Percentiles rank a stretch among this genome's conserved stretches.
Evolutionary conservation across 2,888 invertebrate species (phyloP).

Genomic region (Miltochrista miniata): DNA sequence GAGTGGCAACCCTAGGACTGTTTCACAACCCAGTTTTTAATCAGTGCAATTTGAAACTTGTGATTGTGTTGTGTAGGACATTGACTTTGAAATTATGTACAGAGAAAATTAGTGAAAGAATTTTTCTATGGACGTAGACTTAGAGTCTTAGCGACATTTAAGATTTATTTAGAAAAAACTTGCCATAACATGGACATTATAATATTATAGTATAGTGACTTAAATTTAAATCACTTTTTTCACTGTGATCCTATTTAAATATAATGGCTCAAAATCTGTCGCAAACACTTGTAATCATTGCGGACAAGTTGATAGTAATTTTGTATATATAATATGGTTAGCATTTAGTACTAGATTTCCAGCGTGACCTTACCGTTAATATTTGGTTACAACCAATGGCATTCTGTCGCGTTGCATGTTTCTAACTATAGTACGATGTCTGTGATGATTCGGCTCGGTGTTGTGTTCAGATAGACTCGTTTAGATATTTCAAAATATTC

Average conservation of each 20-base stretch:
- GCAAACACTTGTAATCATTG: slow-evolving; percentile 61
- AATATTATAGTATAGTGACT: slow-evolving; percentile 68
- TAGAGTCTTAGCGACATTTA: slow-evolving; percentile 70
- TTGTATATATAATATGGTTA: slow-evolving; percentile 65
- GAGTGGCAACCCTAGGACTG: slow-evolving; percentile 74
- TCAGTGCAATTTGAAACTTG: slow-evolving; percentile 40
- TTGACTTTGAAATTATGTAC: slow-evolving; percentile 53
- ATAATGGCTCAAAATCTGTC: slow-evolving; percentile 77
- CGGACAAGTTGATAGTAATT: slow-evolving; percentile 52
- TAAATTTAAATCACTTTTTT: slow-evolving; percentile 80
- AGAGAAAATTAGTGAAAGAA: slow-evolving; percentile 67
- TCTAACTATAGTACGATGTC: slow-evolving; percentile 68
- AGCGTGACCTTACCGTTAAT: slow-evolving; percentile 77
- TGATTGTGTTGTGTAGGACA: slow-evolving; percentile 28
- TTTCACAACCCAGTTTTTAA: slow-evolving; percentile 80
- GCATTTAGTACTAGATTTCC: slow-evolving; percentile 72
- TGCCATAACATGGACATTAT: slow-evolving; percentile 80
- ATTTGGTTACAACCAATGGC: slow-evolving; percentile 49
- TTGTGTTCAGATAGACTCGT: slow-evolving; percentile 34
- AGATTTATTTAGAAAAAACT: slow-evolving; percentile 77
- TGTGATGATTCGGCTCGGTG: slow-evolving; percentile 72
- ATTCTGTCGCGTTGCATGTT: slow-evolving; percentile 47
- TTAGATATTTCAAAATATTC: neutral
- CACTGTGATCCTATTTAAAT: slow-evolving; percentile 83
- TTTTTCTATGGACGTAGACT: slow-evolving; percentile 78